Conservation (phyloP, 1,140 invertebrate genomes). For the Diabrotica virgifera region DNA sequence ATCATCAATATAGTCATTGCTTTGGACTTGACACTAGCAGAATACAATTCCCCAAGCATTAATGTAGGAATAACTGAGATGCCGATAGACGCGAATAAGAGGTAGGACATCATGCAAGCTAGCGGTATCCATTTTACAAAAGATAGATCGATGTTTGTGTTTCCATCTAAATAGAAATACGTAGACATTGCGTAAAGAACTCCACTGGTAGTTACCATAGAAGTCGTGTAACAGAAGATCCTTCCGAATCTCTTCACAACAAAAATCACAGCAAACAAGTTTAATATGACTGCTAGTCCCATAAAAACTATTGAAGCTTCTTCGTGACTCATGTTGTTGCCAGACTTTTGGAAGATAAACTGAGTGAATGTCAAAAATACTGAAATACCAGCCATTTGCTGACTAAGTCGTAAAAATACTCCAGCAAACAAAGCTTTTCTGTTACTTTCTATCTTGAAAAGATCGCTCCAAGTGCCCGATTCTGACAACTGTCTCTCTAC, state of each 20-base stretch:
- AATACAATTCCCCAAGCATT: constrained; percentile 43
- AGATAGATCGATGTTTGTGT: constrained; percentile 22
- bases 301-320: constrained; percentile 7
- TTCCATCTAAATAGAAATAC: not conserved
- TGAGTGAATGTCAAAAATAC: constrained; percentile 30
- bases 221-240: not conserved
- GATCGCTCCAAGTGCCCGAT: constrained; percentile 39
- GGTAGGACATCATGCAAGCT: constrained; percentile 34
- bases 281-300: constrained; percentile 63
- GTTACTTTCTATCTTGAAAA: constrained; percentile 28
- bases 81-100: constrained; percentile 37
- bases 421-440: constrained; percentile 27
- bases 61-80: constrained; percentile 38
- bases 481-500: constrained; percentile 34
- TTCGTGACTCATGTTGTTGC: constrained; percentile 16
- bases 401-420: constrained; percentile 20
- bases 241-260: constrained; percentile 9
- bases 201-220: not conserved
- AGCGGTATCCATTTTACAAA: constrained; percentile 41
- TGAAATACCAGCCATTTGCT: constrained; percentile 33
- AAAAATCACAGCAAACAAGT: constrained; percentile 52
- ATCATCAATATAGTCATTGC: constrained; percentile 32
- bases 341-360: constrained; percentile 31
- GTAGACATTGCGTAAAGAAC: not conserved
- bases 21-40: constrained; percentile 40